These are phyloP conservation scores for Gryllus bimaculatus DNA, from an alignment of 1,140 invertebrate genomes.

Conservation along the genomic window DNA sequence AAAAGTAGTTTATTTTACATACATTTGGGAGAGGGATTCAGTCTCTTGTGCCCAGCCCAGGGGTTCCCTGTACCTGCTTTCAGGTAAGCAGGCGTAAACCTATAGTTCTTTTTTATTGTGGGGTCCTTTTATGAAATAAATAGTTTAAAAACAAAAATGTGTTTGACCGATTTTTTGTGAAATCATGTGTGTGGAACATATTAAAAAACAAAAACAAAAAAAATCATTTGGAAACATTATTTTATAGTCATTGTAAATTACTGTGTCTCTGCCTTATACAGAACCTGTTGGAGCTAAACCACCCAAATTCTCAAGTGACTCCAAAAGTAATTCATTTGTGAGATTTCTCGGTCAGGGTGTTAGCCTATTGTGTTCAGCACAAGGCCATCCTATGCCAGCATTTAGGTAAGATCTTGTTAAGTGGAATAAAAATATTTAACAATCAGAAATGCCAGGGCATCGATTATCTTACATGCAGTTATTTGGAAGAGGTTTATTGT, in stretches of 20 bases:
- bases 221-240: too few species aligned
- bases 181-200: too few species aligned
- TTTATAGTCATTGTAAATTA: too few species aligned
- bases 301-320: constrained; percentile 62
- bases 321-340: constrained; percentile 25
- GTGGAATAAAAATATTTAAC: too few species aligned
- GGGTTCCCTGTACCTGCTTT: constrained; percentile 45
- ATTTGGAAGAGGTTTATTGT: too few species aligned
- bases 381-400: constrained; percentile 56
- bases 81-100: constrained; percentile 11
- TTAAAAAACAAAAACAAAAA: too few species aligned
- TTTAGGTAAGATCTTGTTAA: constrained; percentile 50
- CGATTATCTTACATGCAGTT: too few species aligned
- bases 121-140: too few species aligned
- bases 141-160: too few species aligned
- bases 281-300: constrained; percentile 63
- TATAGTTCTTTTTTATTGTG: not conserved
- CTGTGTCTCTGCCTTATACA: constrained; percentile 32
- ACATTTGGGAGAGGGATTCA: constrained; percentile 40
- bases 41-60: constrained; percentile 60
- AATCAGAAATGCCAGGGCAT: too few species aligned
- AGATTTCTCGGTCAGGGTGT: constrained; percentile 34
- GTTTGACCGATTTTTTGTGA: too few species aligned
- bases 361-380: constrained; percentile 59
- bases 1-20: constrained; percentile 56